Evolutionary conservation across 2,797 vertebrate genomes (phyloP), one percentile per base, ranked within the genome.

Genomic region (Neosalanx taihuensis): DNA sequence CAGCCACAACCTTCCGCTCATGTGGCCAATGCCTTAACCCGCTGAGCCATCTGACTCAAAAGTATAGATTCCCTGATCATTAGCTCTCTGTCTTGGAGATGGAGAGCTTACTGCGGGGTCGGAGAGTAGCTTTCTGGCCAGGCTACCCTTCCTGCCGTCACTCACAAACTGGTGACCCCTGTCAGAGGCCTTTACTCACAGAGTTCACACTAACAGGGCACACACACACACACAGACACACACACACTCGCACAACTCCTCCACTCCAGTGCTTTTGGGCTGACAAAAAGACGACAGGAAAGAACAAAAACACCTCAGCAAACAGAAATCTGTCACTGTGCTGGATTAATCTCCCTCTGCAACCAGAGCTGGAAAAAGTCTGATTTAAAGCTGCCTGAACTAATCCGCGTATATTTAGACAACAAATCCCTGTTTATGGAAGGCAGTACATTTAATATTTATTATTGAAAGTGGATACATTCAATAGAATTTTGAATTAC

Each of bases 71-170:
- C 51, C 15, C 51, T 56, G 5, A 18, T 56, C 51, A 6, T 56
- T 5, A n/a, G 18, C 37, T 41, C 41, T 13, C 1, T 17, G 18
- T 1, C 31, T 35, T 61, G 13, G 41, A 60, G 57, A 58, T 30
- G 18, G 18, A 69, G 51, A 69, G n/a, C 31, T 53, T 70, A 64
- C 64, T 69, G 61, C 56, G 46, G 66, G 66, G 59, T 77, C 64
- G 67, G 58, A 73, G 66, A 58, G 58, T 58, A 2, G 15, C 26
- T 70, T 70, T n/a, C 71, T 79, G 76, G 81, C 72, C 56, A 61
- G 35, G 69, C 68, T 69, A 73, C 80, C 80, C 74, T 83, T 86
- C 77, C 83, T 76, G 80, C 68, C 79, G 75, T 88, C 79, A 67
- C 60, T 83, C 77, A 72, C 72, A 78, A 83, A 75, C 78, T 57